phyloP scores from a whole-genome alignment of 2,888 invertebrate species.

The Phalera bucephala region DNA sequence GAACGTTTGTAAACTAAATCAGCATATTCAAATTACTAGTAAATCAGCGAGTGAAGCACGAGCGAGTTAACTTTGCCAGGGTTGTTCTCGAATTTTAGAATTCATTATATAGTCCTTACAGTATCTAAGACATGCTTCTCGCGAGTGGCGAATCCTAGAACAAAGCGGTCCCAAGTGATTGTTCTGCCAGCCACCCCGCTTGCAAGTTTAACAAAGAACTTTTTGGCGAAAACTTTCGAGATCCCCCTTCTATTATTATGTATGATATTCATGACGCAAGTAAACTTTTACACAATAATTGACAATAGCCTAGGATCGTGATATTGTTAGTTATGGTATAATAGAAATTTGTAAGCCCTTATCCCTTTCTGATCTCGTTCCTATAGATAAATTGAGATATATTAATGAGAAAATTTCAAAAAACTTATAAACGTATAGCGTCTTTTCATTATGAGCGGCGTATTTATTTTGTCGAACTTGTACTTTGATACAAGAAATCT shows the following conservation, averaged over 20 bases:
- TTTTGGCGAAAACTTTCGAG: constrained; percentile 30
- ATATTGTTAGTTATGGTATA: constrained; percentile 10
- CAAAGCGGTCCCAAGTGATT: constrained; percentile 40
- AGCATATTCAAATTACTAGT: constrained; percentile 32
- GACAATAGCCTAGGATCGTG: constrained; percentile 27
- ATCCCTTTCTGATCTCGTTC: too few relatives aligned
- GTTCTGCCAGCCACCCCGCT: constrained; percentile 23
- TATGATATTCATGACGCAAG: constrained; percentile 29
- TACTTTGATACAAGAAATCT: too few relatives aligned
- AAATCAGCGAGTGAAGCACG: constrained; percentile 33
- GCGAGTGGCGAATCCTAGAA: too few relatives aligned
- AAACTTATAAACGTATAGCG: too few relatives aligned
- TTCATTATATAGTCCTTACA: constrained; percentile 29
- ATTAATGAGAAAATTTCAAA: too few relatives aligned
- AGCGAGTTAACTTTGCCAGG: constrained; percentile 23
- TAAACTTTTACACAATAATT: constrained; percentile 30
- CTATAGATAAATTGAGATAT: too few relatives aligned
- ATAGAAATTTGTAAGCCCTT: too few relatives aligned
- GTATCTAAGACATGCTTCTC: constrained; percentile 28
- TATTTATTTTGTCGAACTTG: too few relatives aligned
- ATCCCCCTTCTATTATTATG: constrained; percentile 18
- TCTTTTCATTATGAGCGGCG: too few relatives aligned
- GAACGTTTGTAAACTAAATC: constrained; percentile 8
- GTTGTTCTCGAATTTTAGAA: constrained; percentile 31
- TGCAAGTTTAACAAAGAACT: constrained; percentile 37